Evolutionary conservation across 2,888 invertebrate species (phyloP), one percentile per base, ranked within the genome.

Genomic region (Eurois occulta): DNA sequence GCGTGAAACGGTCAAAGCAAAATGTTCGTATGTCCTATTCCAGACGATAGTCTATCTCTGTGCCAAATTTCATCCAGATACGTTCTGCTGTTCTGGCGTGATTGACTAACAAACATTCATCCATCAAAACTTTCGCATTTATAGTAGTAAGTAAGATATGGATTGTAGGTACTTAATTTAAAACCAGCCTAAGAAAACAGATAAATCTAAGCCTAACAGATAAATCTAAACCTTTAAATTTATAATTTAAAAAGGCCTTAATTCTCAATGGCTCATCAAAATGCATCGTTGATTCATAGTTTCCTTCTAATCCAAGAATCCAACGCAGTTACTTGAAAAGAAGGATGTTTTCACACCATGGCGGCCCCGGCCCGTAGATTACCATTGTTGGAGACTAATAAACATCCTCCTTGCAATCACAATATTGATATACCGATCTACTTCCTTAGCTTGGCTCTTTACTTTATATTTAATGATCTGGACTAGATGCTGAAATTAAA

Each of bases 331-430:
- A 35, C 21, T 65, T 69, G 32, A 13, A 70, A 58, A 52, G n/a
- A 21, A 72, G 73, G 81, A 85, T 81, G 81, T 81, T 81, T 66
- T 55, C 55, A 73, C 35, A 62, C 24, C 60, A 65, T 28, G 13
- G 21, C 43, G 18, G 28, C 46, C n/a, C 18, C n/a, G 18, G n/a
- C 28, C 28, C 18, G 28, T 32, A 65, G 41, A 58, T 46, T 1
- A 5, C 74, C 81, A 85, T 81, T 81, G 81, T 85, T 80, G 41
- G 35, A 11, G 28, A 67, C 48, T 32, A 58, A 48, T 55, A 73
- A 73, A 81, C 81, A 80, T 81, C 81, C 81, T 81, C 5, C 3
- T 16, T 66, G 58, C 18, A 46, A 24, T 46, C 65, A 80, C 66
- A 85, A 81, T 65, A 79, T 67, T 77, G 48, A 60, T 77, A 35